Base-by-base conservation (phyloP, 2,888 invertebrate genomes). In the Hypomecis atomaria region DNA sequence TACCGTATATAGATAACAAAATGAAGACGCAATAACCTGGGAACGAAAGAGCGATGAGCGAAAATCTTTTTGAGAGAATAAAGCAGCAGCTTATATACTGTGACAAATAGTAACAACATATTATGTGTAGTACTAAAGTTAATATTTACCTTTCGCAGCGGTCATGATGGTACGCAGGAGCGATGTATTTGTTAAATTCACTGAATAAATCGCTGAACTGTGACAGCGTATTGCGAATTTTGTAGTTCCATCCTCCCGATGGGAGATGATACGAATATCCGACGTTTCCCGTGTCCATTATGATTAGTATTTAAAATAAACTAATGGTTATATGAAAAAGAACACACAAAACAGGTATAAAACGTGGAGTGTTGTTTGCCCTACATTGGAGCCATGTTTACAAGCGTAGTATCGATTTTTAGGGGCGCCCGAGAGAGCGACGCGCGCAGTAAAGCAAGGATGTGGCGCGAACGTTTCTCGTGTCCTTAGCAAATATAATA, bases 151-250 rank as follows among this genome's bases (percentile, higher is more conserved):
- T 96, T 93, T 99, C 99, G 87, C 98, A 99, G 65, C 99, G 95
- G 87, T 99, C 99, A 94, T 99, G 99, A 84, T 98, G 97, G 93
- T 98, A 98, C 70, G 98, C 98, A 42, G 99, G 99, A 37, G 98
- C 97, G 67, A 99, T 98, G 85, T 98, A 98, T 89, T 97, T 97
- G 86, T 98, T 98, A 86, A 99, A 99, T 93, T 98, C 98, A 86
- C 98, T 98, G 89, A 98, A 99, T 69, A 98, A 91, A 89, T 98
- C 98, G 82, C 97, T 98, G 85, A 98, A 98, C 83, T 98, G 97
- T 36, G 97, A 96, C 66, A 97, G 86, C 42, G 95, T 95, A 84
- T 96, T 97, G 84, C 97, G 94, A 71, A 97, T 94, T 84, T 95
- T 96, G 75, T 96, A 92, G 75, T 95, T 93, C 94, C 96, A 94